phyloP scores from a whole-genome alignment of 1,140 invertebrate genomes.

The Drosophila orena region DNA sequence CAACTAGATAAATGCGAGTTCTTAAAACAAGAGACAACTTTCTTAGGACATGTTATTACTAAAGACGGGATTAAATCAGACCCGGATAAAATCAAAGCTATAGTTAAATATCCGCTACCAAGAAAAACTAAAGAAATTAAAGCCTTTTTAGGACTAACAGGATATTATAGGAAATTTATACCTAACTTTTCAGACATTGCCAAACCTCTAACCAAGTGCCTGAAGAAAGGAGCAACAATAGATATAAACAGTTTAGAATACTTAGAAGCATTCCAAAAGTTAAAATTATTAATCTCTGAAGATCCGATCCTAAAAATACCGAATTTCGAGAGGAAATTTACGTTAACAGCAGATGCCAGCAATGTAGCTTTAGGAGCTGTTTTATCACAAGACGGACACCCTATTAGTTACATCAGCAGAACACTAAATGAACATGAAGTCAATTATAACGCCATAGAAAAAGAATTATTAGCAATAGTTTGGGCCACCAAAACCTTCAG shows the following conservation, averaged over 20 bases:
- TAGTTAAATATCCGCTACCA: not conserved
- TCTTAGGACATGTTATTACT: not conserved
- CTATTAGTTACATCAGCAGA: not conserved
- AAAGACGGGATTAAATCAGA: not conserved
- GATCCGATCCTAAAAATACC: too few species aligned
- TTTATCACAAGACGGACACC: not conserved
- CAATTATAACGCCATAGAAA: slow-evolving; percentile 5
- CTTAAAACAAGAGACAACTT: not conserved
- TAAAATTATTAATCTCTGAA: not conserved
- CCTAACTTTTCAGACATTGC: too few species aligned
- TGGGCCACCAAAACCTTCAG: slow-evolving; percentile 2
- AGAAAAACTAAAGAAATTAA: not conserved
- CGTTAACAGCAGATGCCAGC: slow-evolving; percentile 3
- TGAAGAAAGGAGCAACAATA: too few species aligned
- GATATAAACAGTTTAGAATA: too few species aligned
- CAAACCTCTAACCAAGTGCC: too few species aligned
- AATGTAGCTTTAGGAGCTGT: not conserved
- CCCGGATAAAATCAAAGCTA: not conserved
- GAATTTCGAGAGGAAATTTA: too few species aligned
- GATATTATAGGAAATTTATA: too few species aligned
- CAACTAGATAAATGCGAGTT: slow-evolving; percentile 9
- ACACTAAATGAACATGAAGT: slow-evolving; percentile 7
- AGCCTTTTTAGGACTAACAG: not conserved
- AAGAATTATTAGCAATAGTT: slow-evolving; percentile 5
- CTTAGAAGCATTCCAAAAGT: not conserved